Evolutionary conservation across 1,140 invertebrate species (phyloP).

Genomic region (Gerris buenoi): DNA sequence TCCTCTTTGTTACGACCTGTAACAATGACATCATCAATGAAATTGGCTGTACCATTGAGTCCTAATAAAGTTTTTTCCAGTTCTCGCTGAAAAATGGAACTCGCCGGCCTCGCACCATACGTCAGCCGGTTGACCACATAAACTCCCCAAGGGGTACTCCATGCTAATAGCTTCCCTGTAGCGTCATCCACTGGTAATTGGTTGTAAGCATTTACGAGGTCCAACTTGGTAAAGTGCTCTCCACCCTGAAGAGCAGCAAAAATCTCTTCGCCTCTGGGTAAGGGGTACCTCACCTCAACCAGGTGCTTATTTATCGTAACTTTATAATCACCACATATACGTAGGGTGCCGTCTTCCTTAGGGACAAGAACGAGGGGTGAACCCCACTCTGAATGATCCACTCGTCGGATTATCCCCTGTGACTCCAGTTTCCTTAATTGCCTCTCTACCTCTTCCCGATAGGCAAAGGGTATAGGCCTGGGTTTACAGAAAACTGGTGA

Average conservation of each 20-base stretch:
- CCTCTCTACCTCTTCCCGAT: not conserved
- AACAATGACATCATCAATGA: not conserved
- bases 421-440: not conserved
- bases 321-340: not conserved
- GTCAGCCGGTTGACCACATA: not conserved
- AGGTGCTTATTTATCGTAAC: not conserved
- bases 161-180: not conserved
- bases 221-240: not conserved
- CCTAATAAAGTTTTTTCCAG: not conserved
- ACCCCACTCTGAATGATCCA: not conserved
- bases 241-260: not conserved
- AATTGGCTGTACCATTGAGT: not conserved
- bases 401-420: not conserved
- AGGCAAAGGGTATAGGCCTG: not conserved
- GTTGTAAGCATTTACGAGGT: not conserved
- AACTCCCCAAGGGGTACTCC: not conserved
- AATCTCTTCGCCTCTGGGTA: not conserved
- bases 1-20: not conserved
- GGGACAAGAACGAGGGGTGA: not conserved
- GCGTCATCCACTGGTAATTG: not conserved
- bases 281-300: not conserved
- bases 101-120: not conserved
- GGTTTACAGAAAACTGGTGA: not conserved
- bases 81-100: not conserved
- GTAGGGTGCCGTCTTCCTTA: not conserved